Conservation (phyloP, 35 echinoderm and acorn worm species). For the Holothuria glaberrima region DNA sequence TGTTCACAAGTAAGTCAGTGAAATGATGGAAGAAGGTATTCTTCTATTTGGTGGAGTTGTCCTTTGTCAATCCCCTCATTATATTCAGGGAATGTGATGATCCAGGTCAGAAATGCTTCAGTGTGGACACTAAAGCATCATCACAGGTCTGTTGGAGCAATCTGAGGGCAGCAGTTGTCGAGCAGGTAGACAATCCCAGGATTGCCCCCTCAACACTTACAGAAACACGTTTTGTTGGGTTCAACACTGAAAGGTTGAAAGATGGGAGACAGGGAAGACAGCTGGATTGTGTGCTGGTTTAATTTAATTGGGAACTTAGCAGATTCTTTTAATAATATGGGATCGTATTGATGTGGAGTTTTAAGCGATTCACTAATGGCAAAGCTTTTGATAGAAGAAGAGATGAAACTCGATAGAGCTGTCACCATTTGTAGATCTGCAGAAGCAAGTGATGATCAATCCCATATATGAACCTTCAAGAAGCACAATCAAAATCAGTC, state of each 20-base stretch:
- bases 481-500: no score
- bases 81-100: slow-evolving; percentile 21
- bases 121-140: neutral
- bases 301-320: no score
- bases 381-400: no score
- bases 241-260: slow-evolving; percentile 26
- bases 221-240: slow-evolving; percentile 26
- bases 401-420: no score
- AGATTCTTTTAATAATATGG: no score
- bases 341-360: no score
- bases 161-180: neutral
- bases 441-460: no score
- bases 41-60: slow-evolving; percentile 40
- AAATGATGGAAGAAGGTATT: slow-evolving; percentile 36
- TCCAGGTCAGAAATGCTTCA: neutral
- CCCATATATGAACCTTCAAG: no score
- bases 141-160: slow-evolving; percentile 31
- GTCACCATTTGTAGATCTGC: no score
- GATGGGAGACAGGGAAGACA: slow-evolving; percentile 24
- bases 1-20: slow-evolving; percentile 35
- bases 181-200: neutral
- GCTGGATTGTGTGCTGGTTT: slow-evolving; percentile 60
- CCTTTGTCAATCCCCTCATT: slow-evolving; percentile 37
- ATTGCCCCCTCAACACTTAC: slow-evolving; percentile 19
- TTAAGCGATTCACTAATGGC: no score